Percentiles rank a stretch among this genome's conserved stretches.
phyloP scores from a whole-genome alignment of 2,888 invertebrate species.

The Labia minor region DNA sequence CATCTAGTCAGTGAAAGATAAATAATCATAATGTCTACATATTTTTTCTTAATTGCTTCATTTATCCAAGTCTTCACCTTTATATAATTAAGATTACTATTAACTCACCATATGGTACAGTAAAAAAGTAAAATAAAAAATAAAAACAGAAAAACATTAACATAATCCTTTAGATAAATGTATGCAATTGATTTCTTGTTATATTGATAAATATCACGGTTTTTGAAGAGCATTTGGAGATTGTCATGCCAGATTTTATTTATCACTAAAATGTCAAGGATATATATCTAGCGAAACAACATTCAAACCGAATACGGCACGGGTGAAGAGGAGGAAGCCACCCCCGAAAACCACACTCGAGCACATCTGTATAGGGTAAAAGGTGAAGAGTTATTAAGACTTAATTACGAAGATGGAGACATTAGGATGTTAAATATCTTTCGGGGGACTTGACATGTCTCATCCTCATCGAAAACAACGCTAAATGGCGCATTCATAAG shows the following conservation, averaged over 20 bases:
- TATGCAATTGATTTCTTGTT: neutral
- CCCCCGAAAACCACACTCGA: neutral
- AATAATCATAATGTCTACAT: too few relatives aligned
- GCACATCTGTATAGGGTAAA: neutral
- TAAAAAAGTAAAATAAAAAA: neutral
- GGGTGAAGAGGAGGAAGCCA: neutral
- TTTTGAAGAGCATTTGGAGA: neutral
- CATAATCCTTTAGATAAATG: constrained; percentile 1
- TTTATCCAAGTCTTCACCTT: too few relatives aligned
- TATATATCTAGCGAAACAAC: neutral
- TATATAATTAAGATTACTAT: too few relatives aligned
- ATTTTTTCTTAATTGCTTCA: too few relatives aligned
- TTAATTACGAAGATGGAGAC: constrained; percentile 13
- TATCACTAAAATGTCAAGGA: neutral
- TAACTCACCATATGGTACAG: neutral
- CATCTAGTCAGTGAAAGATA: too few relatives aligned
- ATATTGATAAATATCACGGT: neutral
- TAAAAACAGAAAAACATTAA: neutral
- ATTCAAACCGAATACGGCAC: neutral
- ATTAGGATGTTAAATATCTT: constrained; percentile 1
- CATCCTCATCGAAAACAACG: neutral
- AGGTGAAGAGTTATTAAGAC: constrained; percentile 7
- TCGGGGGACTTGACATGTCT: neutral
- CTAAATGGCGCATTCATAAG: constrained; percentile 2
- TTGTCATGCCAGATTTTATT: constrained; percentile 3